Evolutionary conservation across 2,888 invertebrate species (phyloP).

Genomic region (Amphimallon solstitiale): DNA sequence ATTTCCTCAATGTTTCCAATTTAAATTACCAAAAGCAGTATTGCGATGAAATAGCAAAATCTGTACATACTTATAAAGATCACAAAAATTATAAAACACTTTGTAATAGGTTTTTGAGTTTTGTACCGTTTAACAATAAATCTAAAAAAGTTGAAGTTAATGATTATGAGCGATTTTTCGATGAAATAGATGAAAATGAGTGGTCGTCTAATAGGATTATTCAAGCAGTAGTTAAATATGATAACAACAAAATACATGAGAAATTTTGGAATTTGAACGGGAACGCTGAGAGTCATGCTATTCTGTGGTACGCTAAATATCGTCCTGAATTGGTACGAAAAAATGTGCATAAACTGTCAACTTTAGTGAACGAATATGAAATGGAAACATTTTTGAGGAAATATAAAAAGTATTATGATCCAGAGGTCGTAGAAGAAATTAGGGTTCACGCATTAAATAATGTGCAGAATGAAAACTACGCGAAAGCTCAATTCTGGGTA

Average conservation of each 20-base stretch:
- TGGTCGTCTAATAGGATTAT: neutral
- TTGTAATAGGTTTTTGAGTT: neutral
- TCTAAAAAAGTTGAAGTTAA: neutral
- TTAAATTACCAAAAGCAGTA: neutral
- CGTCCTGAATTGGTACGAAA: neutral
- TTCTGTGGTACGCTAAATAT: conserved; percentile 4
- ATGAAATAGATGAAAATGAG: neutral
- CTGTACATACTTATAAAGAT: neutral
- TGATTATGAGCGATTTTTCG: conserved; percentile 10
- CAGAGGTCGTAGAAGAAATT: neutral
- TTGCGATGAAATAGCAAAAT: conserved; percentile 16
- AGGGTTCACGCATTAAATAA: neutral
- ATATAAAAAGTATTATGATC: neutral
- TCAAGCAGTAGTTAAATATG: neutral
- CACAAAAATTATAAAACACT: neutral
- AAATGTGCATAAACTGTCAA: too few relatives aligned
- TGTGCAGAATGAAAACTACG: neutral
- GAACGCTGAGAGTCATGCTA: neutral
- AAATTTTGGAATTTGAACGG: neutral
- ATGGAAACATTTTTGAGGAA: too few relatives aligned
- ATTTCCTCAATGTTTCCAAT: neutral
- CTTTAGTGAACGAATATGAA: too few relatives aligned
- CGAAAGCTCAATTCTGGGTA: neutral
- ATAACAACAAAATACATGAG: neutral
- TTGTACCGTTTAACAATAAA: neutral